Percentiles rank a stretch among this genome's conserved stretches.
Conservation (phyloP, 2,888 invertebrate genomes). For the Tachina fera region DNA sequence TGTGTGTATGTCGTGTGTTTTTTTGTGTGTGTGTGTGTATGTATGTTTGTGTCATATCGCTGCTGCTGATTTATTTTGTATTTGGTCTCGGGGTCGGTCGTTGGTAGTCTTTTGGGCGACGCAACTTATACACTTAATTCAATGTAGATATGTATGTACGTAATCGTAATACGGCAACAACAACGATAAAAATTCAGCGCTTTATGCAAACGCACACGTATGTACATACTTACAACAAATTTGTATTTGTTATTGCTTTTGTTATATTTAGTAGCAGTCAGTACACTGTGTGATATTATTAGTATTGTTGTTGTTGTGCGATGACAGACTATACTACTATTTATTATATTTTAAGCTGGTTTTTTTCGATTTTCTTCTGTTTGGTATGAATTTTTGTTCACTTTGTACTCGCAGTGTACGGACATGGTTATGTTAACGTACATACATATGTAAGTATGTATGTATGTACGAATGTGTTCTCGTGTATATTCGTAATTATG, state of each 20-base stretch:
- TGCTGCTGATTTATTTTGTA: conserved; percentile 78
- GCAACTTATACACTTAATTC: conserved; percentile 71
- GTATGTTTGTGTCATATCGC: conserved; percentile 46
- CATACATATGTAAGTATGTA: neutral
- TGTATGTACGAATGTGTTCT: conserved; percentile 24
- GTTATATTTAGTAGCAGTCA: conserved; percentile 48
- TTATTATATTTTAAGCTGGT: conserved; percentile 63
- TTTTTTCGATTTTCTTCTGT: conserved; percentile 35
- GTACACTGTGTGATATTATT: conserved; percentile 34
- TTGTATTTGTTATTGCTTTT: conserved; percentile 37
- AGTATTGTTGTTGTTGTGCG: conserved; percentile 23
- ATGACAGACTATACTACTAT: conserved; percentile 58
- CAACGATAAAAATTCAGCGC: conserved; percentile 30
- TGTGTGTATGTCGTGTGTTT: conserved; percentile 15
- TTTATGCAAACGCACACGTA: conserved; percentile 44
- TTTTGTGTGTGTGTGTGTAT: neutral
- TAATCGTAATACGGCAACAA: conserved; percentile 59
- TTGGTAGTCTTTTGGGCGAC: conserved; percentile 79
- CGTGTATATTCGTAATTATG: conserved; percentile 70
- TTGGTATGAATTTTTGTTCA: conserved; percentile 51
- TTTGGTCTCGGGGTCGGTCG: conserved; percentile 76
- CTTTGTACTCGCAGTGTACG: conserved; percentile 37
- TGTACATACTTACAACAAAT: conserved; percentile 42
- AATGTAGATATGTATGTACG: conserved; percentile 43
- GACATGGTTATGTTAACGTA: conserved; percentile 31